These are phyloP conservation scores for Athripsodes cinereus DNA, from an alignment of 2,888 invertebrate genomes.

Conservation along the genomic window DNA sequence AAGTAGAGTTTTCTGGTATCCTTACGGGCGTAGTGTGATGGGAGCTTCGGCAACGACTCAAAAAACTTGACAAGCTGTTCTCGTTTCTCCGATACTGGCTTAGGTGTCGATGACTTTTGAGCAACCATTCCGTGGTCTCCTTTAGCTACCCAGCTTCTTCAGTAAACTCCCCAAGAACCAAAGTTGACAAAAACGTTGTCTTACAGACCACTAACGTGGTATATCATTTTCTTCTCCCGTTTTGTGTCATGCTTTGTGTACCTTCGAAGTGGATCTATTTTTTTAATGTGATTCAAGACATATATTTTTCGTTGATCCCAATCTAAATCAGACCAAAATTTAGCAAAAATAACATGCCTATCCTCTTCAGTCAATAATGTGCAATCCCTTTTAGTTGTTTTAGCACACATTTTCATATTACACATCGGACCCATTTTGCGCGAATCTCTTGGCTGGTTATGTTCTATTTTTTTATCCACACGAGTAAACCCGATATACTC, in stretches of 20 bases:
- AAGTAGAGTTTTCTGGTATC: background rate
- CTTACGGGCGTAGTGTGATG: conserved; percentile 1
- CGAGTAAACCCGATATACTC: too few species aligned
- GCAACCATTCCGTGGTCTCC: conserved; percentile 4
- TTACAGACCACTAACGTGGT: conserved; percentile 1
- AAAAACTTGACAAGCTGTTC: conserved; percentile 1
- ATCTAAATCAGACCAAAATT: too few species aligned
- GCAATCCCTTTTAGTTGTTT: too few species aligned
- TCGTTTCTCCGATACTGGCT: background rate
- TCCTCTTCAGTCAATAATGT: too few species aligned
- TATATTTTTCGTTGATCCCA: conserved; percentile 2
- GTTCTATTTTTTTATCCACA: too few species aligned
- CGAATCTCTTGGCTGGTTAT: too few species aligned
- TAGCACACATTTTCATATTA: too few species aligned
- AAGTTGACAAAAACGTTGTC: conserved; percentile 3
- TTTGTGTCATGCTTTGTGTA: background rate
- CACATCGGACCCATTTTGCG: too few species aligned
- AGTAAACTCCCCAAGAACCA: background rate
- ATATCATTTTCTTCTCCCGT: background rate
- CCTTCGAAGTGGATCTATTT: conserved; percentile 3
- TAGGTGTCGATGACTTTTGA: background rate
- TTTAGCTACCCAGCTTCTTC: conserved; percentile 2
- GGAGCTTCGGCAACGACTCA: background rate
- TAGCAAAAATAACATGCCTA: too few species aligned
- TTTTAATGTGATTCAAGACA: background rate